Percentiles rank a stretch among this genome's conserved stretches.
Conservation (phyloP, 2,113 vertebrate species). For the Ictalurus furcatus region DNA sequence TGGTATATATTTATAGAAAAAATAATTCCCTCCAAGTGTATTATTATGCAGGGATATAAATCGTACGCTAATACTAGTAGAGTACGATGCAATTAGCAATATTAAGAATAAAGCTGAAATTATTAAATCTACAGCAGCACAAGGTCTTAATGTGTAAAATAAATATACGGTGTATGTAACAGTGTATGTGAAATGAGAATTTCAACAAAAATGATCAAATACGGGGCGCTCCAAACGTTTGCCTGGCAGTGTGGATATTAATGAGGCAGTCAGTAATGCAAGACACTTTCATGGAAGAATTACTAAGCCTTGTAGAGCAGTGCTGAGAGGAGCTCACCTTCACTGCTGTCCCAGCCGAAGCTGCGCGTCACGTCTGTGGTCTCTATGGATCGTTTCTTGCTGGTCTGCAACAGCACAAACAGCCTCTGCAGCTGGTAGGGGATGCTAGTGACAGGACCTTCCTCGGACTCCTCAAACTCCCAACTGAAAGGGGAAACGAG, state of each 20-base stretch:
- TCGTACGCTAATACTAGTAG: background rate
- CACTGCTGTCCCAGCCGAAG: slow-evolving; percentile 99
- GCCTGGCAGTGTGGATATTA: background rate
- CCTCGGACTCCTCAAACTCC: slow-evolving; percentile 97
- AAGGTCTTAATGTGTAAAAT: background rate
- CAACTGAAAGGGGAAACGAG: slow-evolving; percentile 75
- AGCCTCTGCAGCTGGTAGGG: slow-evolving; percentile 96
- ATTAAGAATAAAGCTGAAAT: background rate
- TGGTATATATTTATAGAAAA: background rate
- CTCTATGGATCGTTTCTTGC: slow-evolving; percentile 97
- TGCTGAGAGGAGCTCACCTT: slow-evolving; percentile 68
- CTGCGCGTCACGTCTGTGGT: slow-evolving; percentile 97
- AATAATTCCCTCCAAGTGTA: background rate
- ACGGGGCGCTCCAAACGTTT: background rate
- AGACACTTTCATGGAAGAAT: background rate
- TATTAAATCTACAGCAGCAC: background rate
- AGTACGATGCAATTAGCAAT: background rate
- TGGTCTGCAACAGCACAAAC: slow-evolving; percentile 96
- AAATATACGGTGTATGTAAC: background rate
- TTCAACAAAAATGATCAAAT: background rate
- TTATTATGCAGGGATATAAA: background rate
- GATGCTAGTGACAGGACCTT: slow-evolving; percentile 95
- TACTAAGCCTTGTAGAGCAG: background rate
- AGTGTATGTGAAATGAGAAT: background rate
- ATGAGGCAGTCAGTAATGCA: background rate